Evolutionary conservation across 2,113 vertebrate species (phyloP).

Genomic region (Zapornia atra): DNA sequence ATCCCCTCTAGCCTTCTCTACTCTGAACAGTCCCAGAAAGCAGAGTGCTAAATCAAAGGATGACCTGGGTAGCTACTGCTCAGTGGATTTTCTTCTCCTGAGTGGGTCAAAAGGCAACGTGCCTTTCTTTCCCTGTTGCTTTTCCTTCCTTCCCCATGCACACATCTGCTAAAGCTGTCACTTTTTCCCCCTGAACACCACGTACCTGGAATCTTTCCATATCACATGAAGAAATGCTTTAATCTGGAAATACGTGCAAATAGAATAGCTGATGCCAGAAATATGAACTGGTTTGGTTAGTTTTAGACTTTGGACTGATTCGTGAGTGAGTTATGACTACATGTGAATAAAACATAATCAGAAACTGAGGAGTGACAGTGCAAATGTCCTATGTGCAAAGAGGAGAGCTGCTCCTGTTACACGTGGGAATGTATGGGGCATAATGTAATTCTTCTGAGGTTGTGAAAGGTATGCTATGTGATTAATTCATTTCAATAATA

Average conservation of each 20-base stretch:
- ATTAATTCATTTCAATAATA: constrained; percentile 31
- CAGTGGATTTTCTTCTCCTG: neutral
- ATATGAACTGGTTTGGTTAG: constrained; percentile 14
- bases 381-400: neutral
- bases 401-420: neutral
- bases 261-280: neutral
- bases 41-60: neutral
- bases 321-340: neutral
- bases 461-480: constrained; percentile 26
- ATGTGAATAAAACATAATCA: constrained; percentile 31
- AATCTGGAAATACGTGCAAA: neutral
- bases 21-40: neutral
- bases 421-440: neutral
- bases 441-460: neutral
- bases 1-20: neutral
- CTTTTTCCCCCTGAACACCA: neutral
- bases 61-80: neutral
- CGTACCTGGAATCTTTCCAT: neutral
- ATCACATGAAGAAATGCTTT: neutral
- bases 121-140: neutral
- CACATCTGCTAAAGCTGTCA: neutral
- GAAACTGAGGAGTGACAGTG: constrained; percentile 39
- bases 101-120: neutral
- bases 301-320: neutral
- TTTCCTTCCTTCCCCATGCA: neutral